phyloP scores from a whole-genome alignment of 2,797 vertebrate species.

The Poeciliopsis presidionis region DNA sequence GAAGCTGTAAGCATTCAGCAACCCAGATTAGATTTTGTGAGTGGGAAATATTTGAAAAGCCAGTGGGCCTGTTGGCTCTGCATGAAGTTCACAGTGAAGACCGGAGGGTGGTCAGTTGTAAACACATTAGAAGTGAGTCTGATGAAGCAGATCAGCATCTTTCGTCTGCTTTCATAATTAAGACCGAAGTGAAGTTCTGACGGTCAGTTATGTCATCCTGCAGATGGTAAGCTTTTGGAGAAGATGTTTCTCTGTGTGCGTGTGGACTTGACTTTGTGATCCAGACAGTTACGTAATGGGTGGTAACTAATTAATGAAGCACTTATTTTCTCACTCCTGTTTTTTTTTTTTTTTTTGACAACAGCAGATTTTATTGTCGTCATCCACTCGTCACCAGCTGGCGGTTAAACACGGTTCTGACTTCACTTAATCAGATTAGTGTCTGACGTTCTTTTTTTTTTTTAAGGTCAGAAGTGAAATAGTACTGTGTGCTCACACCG shows the following conservation, averaged over 20 bases:
- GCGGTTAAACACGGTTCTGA: constrained; percentile 21
- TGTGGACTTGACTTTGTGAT: constrained; percentile 7
- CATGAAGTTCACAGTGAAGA: constrained; percentile 17
- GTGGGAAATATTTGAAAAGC: constrained; percentile 17
- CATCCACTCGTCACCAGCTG: constrained; percentile 4
- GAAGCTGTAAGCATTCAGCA: constrained; percentile 29
- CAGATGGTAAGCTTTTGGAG: constrained; percentile 11
- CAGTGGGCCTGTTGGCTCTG: constrained; percentile 10
- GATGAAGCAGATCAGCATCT: constrained; percentile 5
- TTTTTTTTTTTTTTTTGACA: constrained; percentile 11
- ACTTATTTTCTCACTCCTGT: constrained; percentile 21
- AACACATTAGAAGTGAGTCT: constrained; percentile 8
- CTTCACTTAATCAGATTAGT: constrained; percentile 52
- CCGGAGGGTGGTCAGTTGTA: constrained; percentile 8
- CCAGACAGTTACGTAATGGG: constrained; percentile 37
- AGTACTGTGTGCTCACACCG: constrained; percentile 30
- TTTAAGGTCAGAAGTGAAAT: constrained; percentile 41
- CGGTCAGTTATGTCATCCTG: constrained; percentile 9
- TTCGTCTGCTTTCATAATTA: constrained; percentile 2
- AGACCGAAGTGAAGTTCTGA: constrained; percentile 13
- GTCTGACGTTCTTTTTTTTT: constrained; percentile 18
- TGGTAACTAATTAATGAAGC: constrained; percentile 33
- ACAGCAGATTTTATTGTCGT: constrained; percentile 21
- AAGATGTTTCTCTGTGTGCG: constrained; percentile 16
- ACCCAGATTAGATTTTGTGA: constrained; percentile 28